These are phyloP conservation scores for Pantherophis alleghaniensis DNA, from an alignment of 2,797 vertebrate genomes.

Conservation along the genomic window DNA sequence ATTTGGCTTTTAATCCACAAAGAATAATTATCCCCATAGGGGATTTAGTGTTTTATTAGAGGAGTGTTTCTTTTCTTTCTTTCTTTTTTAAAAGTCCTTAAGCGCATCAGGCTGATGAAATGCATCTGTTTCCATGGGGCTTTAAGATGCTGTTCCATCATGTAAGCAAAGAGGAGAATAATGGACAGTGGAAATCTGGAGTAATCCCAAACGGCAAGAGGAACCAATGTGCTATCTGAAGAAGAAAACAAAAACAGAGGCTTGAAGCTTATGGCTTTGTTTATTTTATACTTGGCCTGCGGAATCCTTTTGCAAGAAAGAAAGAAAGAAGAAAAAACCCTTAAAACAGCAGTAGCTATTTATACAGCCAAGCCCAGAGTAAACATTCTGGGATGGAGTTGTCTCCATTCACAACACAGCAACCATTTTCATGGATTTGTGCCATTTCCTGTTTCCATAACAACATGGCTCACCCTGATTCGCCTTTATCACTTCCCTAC, in stretches of 20 bases:
- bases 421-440: constrained; percentile 79
- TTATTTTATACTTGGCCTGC: constrained; percentile 80
- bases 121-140: constrained; percentile 32
- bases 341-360: constrained; percentile 83
- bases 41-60: constrained; percentile 23
- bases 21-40: constrained; percentile 24
- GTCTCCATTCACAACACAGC: constrained; percentile 79
- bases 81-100: constrained; percentile 12
- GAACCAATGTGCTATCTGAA: constrained; percentile 3
- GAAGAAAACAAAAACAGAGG: constrained; percentile 29
- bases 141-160: constrained; percentile 25
- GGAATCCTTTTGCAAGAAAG: constrained; percentile 77
- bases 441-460: constrained; percentile 80
- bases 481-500: constrained; percentile 12
- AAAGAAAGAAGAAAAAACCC: constrained; percentile 46
- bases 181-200: constrained; percentile 20
- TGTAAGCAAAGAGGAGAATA: constrained; percentile 5
- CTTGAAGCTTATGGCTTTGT: constrained; percentile 69
- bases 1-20: constrained; percentile 22
- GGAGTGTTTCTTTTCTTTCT: background rate
- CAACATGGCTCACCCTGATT: constrained; percentile 51
- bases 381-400: constrained; percentile 79
- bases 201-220: constrained; percentile 13
- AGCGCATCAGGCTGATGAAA: constrained; percentile 23
- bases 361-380: constrained; percentile 77